These are phyloP conservation scores for Strigamia transsilvanica DNA, from an alignment of 2,888 invertebrate species.

Conservation along the genomic window DNA sequence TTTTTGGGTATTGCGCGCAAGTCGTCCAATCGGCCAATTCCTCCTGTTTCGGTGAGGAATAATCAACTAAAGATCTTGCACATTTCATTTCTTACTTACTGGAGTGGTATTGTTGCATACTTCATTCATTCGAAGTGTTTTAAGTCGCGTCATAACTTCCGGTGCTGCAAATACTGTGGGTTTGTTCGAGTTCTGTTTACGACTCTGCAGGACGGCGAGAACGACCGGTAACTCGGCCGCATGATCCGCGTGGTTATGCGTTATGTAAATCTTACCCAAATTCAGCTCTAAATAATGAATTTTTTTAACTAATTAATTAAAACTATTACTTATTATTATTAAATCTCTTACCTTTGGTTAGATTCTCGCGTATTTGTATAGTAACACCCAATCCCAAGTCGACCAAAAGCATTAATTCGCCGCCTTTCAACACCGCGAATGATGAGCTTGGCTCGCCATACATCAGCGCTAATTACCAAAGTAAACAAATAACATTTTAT, in stretches of 20 bases:
- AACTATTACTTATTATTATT: not conserved
- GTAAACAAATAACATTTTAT: conserved; percentile 2
- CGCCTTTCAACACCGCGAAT: conserved; percentile 53
- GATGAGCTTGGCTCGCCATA: conserved; percentile 55
- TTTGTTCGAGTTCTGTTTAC: not conserved
- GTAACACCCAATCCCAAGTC: conserved; percentile 55
- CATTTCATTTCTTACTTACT: not conserved
- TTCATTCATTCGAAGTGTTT: conserved; percentile 51
- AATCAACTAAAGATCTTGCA: no score
- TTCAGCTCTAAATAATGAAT: conserved; percentile 36
- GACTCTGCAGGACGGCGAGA: conserved; percentile 46
- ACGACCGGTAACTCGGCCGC: conserved; percentile 55
- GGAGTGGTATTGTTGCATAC: not conserved
- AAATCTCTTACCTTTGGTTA: conserved; percentile 42
- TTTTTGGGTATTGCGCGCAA: conserved; percentile 40
- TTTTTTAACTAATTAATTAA: not conserved
- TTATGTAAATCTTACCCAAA: conserved; percentile 53
- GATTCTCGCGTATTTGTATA: conserved; percentile 47
- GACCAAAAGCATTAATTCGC: conserved; percentile 53
- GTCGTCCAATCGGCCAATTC: conserved; percentile 51
- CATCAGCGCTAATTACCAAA: conserved; percentile 53
- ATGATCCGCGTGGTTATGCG: conserved; percentile 56
- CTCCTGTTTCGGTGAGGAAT: no score
- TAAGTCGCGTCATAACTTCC: conserved; percentile 53
- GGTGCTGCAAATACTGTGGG: conserved; percentile 54